These are phyloP conservation scores for Vidua macroura DNA, from an alignment of 2,113 vertebrate species.

Conservation along the genomic window DNA sequence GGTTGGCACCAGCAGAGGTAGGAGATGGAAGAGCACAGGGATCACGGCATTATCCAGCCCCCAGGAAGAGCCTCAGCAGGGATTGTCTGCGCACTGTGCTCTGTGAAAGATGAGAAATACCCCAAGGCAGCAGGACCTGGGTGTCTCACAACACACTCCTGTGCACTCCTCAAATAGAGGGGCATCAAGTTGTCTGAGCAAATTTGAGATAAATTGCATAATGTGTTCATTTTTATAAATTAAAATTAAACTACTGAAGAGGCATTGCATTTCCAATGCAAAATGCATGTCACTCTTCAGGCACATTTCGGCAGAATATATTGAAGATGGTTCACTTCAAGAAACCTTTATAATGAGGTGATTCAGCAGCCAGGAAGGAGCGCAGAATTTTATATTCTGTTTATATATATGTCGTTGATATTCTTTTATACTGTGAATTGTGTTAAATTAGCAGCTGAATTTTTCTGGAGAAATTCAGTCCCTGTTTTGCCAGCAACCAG, in stretches of 20 bases:
- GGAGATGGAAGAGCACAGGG: neutral
- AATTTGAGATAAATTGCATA: neutral
- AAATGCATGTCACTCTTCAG: neutral
- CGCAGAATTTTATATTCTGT: neutral
- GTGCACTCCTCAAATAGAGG: neutral
- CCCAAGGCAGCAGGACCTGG: neutral
- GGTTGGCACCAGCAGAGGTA: neutral
- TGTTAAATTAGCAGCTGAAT: neutral
- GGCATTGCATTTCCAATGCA: neutral
- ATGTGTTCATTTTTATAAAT: neutral
- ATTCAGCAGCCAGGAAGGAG: neutral
- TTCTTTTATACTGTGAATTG: neutral
- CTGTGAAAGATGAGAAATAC: neutral
- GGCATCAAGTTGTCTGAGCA: neutral
- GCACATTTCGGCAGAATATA: neutral
- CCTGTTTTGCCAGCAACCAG: neutral
- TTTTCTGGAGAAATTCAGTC: neutral
- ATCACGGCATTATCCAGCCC: constrained; percentile 44
- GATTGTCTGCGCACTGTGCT: neutral
- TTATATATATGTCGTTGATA: neutral
- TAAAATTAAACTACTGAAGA: neutral
- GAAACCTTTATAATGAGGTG: neutral
- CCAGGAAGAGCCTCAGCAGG: neutral
- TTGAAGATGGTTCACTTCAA: neutral
- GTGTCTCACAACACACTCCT: neutral